Conservation (phyloP, 2,797 vertebrate genomes). For the Pangasius macronema region DNA sequence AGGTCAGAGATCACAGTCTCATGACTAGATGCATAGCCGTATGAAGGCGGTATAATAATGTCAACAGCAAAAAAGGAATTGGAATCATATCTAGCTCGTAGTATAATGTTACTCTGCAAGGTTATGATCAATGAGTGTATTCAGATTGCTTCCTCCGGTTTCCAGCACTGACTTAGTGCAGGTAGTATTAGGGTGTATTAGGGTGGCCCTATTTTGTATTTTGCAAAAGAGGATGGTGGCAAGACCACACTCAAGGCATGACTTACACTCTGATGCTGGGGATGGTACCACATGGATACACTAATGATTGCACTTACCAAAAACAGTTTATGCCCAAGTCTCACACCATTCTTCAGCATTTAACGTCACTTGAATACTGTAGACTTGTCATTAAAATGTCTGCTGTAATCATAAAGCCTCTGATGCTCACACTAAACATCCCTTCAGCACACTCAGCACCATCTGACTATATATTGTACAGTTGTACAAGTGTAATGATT, state of each 20-base stretch:
- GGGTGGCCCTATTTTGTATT: neutral
- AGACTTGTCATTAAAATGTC: neutral
- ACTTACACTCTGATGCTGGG: neutral
- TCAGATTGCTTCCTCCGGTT: neutral
- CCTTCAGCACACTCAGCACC: neutral
- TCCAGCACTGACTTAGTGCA: neutral
- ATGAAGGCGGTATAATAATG: constrained; percentile 34
- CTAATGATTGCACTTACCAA: neutral
- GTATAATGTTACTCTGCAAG: neutral
- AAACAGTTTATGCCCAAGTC: neutral
- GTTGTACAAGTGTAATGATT: neutral
- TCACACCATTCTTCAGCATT: neutral
- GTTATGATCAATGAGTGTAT: neutral
- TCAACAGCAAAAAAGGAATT: neutral
- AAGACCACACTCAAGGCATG: neutral
- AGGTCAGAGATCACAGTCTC: constrained; percentile 29
- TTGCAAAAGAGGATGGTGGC: neutral
- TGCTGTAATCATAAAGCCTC: neutral
- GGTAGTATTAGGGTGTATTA: neutral
- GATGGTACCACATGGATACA: neutral
- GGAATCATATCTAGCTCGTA: neutral
- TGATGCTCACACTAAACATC: neutral
- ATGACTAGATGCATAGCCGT: constrained; percentile 28
- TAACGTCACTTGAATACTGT: neutral
- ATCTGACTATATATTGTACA: neutral